Evolutionary conservation across 2,113 vertebrate species (phyloP), one percentile per base, ranked within the genome.

Genomic region (Pteronura brasiliensis): DNA sequence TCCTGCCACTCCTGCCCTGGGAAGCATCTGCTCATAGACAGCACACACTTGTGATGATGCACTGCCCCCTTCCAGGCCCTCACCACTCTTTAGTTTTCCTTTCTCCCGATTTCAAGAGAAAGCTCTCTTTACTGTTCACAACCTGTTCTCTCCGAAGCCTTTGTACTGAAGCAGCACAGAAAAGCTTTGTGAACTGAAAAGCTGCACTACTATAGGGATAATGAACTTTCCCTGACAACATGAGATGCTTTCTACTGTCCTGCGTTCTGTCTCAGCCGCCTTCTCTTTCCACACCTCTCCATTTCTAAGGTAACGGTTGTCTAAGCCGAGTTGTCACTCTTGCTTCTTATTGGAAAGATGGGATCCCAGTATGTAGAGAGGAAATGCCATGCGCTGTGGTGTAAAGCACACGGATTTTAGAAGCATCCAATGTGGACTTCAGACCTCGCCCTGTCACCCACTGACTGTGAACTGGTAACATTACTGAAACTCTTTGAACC

Each of bases 101-200:
- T 59, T 52, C 39, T 88, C 36, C 71, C 15, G 49, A 63, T 82
- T 25, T 49, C 10, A 59, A 91, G 36, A 88, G 57, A 94, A 96
- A 97, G 44, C 2, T 1, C 34, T 27, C 49, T 74, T 63, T 44
- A 25, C 25, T 29, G 1, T 72, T 71, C 5, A 13, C 86, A 52
- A 3, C 79, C 44, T 77, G 44, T 83, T 76, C 31, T 76, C 36
- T 82, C 42, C 18, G 92, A 76, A 39, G 44, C 5, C 42, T 42
- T 95, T 49, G 85, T 61, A 42, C 52, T 49, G 52, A 90, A 9
- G 74, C 13, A 61, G 21, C 47, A 76, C 49, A 61, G 36, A 72
- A 85, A 69, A 88, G 31, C 44, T 86, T n/a, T 42, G 65, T 44
- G 69, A 80, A 95, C 57, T 20, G 67, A 61, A 92, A 87, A 74